phyloP scores from a whole-genome alignment of 2,113 vertebrate genomes.

The Centropus unirufus region DNA sequence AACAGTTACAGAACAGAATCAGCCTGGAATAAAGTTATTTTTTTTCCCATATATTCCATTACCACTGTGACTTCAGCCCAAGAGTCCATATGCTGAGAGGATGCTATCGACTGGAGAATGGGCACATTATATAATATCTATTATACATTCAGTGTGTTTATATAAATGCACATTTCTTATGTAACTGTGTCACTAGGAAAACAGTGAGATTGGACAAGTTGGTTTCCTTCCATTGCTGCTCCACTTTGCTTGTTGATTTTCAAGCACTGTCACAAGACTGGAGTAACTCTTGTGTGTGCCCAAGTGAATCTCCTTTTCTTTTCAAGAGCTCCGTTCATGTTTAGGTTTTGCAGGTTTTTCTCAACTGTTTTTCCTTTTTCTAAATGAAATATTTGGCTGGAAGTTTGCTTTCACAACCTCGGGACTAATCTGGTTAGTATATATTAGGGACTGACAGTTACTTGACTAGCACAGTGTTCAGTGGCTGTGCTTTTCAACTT shows the following conservation, averaged over 20 bases:
- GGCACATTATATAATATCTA: neutral
- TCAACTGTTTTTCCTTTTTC: neutral
- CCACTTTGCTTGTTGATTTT: neutral
- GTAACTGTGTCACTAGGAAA: constrained; percentile 29
- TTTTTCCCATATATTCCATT: neutral
- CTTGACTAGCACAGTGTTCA: neutral
- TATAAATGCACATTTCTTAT: constrained; percentile 39
- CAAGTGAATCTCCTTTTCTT: neutral
- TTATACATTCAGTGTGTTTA: constrained; percentile 20
- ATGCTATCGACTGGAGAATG: neutral
- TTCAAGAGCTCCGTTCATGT: neutral
- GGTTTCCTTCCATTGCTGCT: neutral
- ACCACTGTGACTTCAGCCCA: neutral
- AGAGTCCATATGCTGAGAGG: neutral
- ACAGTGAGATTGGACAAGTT: neutral
- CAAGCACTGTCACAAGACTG: neutral
- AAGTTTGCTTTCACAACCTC: neutral
- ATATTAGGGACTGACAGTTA: neutral
- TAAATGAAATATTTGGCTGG: constrained; percentile 5
- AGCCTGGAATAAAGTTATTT: neutral
- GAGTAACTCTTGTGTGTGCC: neutral
- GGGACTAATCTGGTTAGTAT: neutral
- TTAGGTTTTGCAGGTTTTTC: neutral
- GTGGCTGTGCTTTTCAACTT: constrained; percentile 27
- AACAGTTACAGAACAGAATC: neutral